Conservation (phyloP, 64 coral and sea anemone genomes). For the Porites australiensis region DNA sequence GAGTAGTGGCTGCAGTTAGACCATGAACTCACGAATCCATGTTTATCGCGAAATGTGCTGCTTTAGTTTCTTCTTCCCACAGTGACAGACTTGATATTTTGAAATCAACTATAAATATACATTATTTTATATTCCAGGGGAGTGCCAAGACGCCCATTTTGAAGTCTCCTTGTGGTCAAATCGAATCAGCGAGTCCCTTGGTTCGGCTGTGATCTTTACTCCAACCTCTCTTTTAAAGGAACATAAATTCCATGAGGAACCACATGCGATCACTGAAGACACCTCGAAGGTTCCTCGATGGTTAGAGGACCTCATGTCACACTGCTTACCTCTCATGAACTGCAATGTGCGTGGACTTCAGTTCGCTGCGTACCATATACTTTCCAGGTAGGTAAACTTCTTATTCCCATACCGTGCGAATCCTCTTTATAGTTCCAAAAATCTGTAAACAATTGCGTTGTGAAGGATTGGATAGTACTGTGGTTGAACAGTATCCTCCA, state of each 20-base stretch:
- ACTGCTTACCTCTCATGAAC: conserved; percentile 71
- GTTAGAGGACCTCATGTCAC: conserved; percentile 37
- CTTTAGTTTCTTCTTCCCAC: too few relatives aligned
- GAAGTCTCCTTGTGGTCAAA: conserved; percentile 41
- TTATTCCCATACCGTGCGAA: not conserved
- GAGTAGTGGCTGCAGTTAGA: too few relatives aligned
- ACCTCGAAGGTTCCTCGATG: conserved; percentile 34
- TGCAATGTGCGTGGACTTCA: conserved; percentile 67
- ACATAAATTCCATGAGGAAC: conserved; percentile 14
- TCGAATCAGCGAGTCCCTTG: conserved; percentile 70
- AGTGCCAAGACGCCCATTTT: conserved; percentile 14
- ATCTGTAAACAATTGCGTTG: too few relatives aligned
- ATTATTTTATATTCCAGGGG: conserved; percentile 28
- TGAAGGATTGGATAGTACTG: too few relatives aligned
- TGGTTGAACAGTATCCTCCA: too few relatives aligned
- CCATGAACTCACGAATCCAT: too few relatives aligned
- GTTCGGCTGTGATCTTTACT: conserved; percentile 57
- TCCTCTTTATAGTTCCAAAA: too few relatives aligned
- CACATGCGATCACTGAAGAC: not conserved
- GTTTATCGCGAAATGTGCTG: too few relatives aligned
- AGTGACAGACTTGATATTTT: too few relatives aligned
- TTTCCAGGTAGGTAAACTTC: conserved; percentile 64
- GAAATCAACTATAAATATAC: not conserved
- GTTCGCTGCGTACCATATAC: conserved; percentile 70
- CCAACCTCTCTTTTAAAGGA: conserved; percentile 63